phyloP scores from a whole-genome alignment of 2,113 vertebrate genomes.

The Microtus ochrogaster region DNA sequence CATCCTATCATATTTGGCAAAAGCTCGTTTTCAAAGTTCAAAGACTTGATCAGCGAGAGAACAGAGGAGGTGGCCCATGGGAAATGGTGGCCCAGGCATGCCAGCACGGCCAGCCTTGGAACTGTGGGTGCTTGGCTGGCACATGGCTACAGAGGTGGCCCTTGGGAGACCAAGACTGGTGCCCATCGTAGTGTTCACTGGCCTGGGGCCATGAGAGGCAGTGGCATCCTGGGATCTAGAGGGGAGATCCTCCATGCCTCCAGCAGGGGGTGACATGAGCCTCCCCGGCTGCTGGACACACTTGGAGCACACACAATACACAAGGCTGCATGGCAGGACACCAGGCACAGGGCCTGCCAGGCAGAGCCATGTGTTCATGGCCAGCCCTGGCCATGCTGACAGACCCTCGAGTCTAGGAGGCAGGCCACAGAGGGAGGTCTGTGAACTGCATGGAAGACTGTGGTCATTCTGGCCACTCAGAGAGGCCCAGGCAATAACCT shows the following conservation, averaged over 20 bases:
- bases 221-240: neutral
- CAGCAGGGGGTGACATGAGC: slow-evolving; percentile 65
- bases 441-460: neutral
- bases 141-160: neutral
- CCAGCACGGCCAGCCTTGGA: neutral
- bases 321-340: slow-evolving; percentile 85
- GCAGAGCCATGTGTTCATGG: neutral
- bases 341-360: neutral
- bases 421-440: neutral
- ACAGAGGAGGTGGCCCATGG: slow-evolving; percentile 43
- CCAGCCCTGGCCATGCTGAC: neutral
- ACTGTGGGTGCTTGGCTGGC: neutral
- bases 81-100: neutral
- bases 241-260: neutral
- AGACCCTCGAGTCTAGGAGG: slow-evolving; percentile 19
- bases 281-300: slow-evolving; percentile 14
- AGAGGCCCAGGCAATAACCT: slow-evolving; percentile 23
- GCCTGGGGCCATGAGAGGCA: neutral
- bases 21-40: slow-evolving; percentile 77
- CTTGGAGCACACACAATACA: slow-evolving; percentile 73
- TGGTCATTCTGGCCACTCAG: neutral
- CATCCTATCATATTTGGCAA: slow-evolving; percentile 81
- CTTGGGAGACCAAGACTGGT: neutral
- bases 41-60: slow-evolving; percentile 57
- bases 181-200: neutral